Evolutionary conservation across 1,140 invertebrate genomes (phyloP).

Genomic region (Pteromalus puparum): DNA sequence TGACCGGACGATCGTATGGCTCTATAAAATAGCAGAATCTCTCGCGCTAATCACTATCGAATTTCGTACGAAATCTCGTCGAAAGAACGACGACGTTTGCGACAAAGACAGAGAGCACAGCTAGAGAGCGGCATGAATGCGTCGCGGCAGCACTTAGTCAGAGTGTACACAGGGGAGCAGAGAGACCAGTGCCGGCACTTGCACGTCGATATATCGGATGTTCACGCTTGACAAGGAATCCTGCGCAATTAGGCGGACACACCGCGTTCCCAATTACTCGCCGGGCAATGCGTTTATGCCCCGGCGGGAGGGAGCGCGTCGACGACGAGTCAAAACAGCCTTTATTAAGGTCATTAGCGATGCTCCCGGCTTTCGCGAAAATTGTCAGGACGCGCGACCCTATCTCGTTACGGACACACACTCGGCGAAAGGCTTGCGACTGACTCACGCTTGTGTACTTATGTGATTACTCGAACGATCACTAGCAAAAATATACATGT

Average conservation of each 20-base stretch:
- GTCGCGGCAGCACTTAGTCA: conserved; percentile 7
- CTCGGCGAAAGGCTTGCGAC: too few relatives aligned
- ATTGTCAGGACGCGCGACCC: not conserved
- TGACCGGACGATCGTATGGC: not conserved
- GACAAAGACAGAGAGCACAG: not conserved
- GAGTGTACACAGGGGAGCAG: conserved; percentile 22
- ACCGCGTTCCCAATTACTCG: conserved; percentile 3
- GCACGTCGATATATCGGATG: conserved; percentile 56
- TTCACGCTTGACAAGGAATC: conserved; percentile 65
- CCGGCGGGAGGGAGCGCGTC: not conserved
- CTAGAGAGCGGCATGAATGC: not conserved
- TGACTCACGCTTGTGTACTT: too few relatives aligned
- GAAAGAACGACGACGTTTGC: too few relatives aligned
- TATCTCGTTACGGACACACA: too few relatives aligned
- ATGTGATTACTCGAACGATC: not conserved
- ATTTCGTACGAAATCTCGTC: too few relatives aligned
- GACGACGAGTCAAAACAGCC: too few relatives aligned
- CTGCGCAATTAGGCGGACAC: conserved; percentile 62
- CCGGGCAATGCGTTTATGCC: not conserved
- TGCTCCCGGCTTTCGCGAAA: too few relatives aligned
- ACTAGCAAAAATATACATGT: not conserved
- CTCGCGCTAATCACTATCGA: not conserved
- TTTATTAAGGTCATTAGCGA: not conserved
- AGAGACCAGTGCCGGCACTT: conserved; percentile 7
- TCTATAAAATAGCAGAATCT: not conserved